phyloP scores from a whole-genome alignment of 2,113 vertebrate genomes.

The Paraplagusia blochii region DNA sequence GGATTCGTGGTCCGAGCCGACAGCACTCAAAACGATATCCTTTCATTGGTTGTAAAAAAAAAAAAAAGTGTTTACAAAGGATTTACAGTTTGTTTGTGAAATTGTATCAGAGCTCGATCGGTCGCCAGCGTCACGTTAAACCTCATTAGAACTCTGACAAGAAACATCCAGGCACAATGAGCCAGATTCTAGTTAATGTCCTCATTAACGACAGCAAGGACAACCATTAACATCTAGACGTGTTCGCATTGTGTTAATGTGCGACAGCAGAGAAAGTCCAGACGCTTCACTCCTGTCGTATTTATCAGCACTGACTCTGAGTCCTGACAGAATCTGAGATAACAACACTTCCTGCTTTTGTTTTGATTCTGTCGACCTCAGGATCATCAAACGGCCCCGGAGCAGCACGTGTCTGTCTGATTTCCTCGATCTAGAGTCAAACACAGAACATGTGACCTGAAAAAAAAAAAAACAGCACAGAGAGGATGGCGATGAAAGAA shows the following conservation, averaged over 20 bases:
- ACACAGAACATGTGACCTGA: not conserved
- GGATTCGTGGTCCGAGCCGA: constrained; percentile 91
- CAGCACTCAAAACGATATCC: constrained; percentile 84
- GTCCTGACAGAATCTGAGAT: constrained; percentile 7
- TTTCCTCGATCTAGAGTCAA: not conserved
- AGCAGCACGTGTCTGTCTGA: not conserved
- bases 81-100: no score
- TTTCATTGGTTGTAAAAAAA: constrained; percentile 41
- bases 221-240: constrained; percentile 12
- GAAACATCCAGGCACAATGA: not conserved
- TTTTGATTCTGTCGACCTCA: not conserved
- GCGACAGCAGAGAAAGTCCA: not conserved
- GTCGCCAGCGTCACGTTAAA: not conserved
- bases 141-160: not conserved
- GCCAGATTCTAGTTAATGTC: not conserved
- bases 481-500: not conserved
- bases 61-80: no score
- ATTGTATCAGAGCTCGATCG: not conserved
- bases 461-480: not conserved
- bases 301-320: not conserved
- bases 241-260: constrained; percentile 10
- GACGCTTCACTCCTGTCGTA: not conserved
- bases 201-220: constrained; percentile 24
- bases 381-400: not conserved
- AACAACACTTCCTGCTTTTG: constrained; percentile 11